Evolutionary conservation across 1,140 invertebrate species (phyloP).

Genomic region (Macrotrachela quadricornifera): DNA sequence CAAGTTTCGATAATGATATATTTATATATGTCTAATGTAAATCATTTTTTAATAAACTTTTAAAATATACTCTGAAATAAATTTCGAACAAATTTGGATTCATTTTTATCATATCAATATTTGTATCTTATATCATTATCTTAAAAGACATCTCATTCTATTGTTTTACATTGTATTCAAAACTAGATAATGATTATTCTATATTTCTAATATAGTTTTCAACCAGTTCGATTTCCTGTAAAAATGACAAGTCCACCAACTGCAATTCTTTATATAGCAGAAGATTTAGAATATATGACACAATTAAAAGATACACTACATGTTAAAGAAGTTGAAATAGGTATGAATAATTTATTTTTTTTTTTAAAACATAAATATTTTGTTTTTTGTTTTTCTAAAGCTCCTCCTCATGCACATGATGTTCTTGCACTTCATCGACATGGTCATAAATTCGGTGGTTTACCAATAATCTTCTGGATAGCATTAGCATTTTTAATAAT

Average conservation of each 20-base stretch:
- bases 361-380: not conserved
- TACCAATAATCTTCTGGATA: slow-evolving; percentile 78
- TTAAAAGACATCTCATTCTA: too few species aligned
- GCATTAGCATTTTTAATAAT: slow-evolving; percentile 66
- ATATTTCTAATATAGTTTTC: slow-evolving; percentile 29
- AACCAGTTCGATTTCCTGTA: slow-evolving; percentile 52
- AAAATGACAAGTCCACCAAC: slow-evolving; percentile 75
- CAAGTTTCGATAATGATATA: too few species aligned
- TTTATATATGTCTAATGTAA: too few species aligned
- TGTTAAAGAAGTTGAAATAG: slow-evolving; percentile 61
- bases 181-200: not conserved
- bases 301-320: slow-evolving; percentile 71
- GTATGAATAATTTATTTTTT: slow-evolving; percentile 26
- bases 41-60: too few species aligned
- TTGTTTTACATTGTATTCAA: too few species aligned
- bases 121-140: too few species aligned
- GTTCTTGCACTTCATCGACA: slow-evolving; percentile 73
- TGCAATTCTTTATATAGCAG: slow-evolving; percentile 71
- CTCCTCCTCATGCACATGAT: slow-evolving; percentile 73
- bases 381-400: slow-evolving; percentile 32
- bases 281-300: slow-evolving; percentile 68
- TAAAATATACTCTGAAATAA: too few species aligned
- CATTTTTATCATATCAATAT: too few species aligned
- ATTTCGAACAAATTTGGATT: too few species aligned
- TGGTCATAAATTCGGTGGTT: slow-evolving; percentile 63